phyloP scores from a whole-genome alignment of 2,113 vertebrate genomes.

The Delphinapterus leucas region DNA sequence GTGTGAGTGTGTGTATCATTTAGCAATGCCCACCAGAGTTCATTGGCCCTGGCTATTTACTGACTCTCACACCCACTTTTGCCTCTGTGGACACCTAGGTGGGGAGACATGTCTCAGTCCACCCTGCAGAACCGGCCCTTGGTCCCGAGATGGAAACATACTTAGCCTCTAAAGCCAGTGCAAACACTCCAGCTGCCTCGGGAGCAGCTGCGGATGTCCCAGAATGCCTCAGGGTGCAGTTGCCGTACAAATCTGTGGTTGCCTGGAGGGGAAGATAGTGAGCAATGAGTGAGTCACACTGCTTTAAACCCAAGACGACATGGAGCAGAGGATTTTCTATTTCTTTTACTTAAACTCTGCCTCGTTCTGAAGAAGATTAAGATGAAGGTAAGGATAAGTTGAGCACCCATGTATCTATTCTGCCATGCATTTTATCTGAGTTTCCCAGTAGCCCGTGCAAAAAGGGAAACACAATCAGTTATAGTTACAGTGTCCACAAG shows the following conservation, averaged over 20 bases:
- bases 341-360: not conserved
- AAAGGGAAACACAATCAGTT: not conserved
- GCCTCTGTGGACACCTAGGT: not conserved
- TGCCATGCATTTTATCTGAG: not conserved
- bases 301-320: not conserved
- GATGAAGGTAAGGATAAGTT: not conserved
- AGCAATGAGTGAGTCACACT: not conserved
- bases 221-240: slow-evolving; percentile 97
- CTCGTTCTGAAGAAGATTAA: not conserved
- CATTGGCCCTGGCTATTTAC: not conserved
- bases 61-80: not conserved
- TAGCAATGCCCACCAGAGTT: not conserved
- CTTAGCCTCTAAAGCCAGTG: slow-evolving; percentile 97
- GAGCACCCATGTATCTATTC: not conserved
- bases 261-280: slow-evolving; percentile 84
- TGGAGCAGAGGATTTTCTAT: not conserved
- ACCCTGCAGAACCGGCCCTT: not conserved
- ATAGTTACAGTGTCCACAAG: not conserved
- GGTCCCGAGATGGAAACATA: slow-evolving; percentile 82
- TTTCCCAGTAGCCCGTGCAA: not conserved
- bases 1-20: not conserved
- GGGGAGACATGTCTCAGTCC: not conserved
- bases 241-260: slow-evolving; percentile 97
- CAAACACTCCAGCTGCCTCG: slow-evolving; percentile 97
- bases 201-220: slow-evolving; percentile 98